These are phyloP conservation scores for Dromiciops gliroides DNA, from an alignment of 2,113 vertebrate genomes.

Conservation along the genomic window DNA sequence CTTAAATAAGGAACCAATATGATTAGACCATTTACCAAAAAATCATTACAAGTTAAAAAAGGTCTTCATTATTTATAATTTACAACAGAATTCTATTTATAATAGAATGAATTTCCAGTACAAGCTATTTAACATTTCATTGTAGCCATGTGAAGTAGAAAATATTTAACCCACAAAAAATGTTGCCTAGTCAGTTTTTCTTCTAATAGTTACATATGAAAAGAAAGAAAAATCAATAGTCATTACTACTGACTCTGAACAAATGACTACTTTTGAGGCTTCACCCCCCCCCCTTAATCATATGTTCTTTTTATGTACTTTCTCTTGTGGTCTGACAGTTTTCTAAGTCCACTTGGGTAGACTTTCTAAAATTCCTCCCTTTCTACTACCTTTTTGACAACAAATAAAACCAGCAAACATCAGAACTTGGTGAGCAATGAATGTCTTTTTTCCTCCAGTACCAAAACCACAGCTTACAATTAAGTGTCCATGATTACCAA, in stretches of 20 bases:
- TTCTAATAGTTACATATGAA: no score
- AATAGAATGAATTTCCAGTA: slow-evolving; percentile 17
- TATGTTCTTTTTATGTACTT: no score
- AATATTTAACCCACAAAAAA: not conserved
- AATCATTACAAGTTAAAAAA: no score
- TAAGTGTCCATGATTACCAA: not conserved
- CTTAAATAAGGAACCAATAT: no score
- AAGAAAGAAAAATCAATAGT: not conserved
- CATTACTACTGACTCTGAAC: not conserved
- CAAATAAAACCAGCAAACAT: not conserved
- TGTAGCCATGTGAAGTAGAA: slow-evolving; percentile 27
- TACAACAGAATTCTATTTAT: not conserved
- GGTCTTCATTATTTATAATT: not conserved
- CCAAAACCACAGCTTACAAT: not conserved
- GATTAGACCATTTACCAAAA: no score
- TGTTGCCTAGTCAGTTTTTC: no score
- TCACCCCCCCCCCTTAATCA: no score
- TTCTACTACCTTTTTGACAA: not conserved
- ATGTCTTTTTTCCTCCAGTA: slow-evolving; percentile 7
- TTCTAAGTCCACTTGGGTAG: not conserved
- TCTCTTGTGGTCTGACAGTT: no score
- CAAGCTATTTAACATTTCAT: slow-evolving; percentile 21
- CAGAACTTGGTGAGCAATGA: not conserved
- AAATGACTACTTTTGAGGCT: not conserved
- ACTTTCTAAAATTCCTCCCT: not conserved